These are phyloP conservation scores for Sprattus sprattus DNA, from an alignment of 2,113 vertebrate species.

Conservation along the genomic window DNA sequence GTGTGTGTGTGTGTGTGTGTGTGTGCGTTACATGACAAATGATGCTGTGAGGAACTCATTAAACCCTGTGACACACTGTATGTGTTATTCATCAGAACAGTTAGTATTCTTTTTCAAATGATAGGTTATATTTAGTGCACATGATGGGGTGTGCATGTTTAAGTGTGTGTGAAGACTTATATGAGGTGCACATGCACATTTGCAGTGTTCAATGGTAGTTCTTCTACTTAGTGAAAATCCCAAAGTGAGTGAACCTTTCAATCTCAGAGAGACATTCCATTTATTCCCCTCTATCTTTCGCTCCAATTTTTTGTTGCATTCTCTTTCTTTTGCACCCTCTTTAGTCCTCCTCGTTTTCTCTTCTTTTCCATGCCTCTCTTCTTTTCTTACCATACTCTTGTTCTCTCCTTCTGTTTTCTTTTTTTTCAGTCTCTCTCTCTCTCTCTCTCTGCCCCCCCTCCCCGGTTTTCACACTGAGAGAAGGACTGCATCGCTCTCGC, in stretches of 20 bases:
- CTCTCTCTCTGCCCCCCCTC: slow-evolving; percentile 38
- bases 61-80: neutral
- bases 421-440: slow-evolving; percentile 32
- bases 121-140: neutral
- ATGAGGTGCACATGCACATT: neutral
- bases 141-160: too few species aligned
- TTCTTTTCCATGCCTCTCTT: slow-evolving; percentile 32
- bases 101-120: neutral
- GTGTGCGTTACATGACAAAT: neutral
- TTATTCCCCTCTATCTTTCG: neutral
- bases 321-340: neutral
- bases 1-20: neutral
- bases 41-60: slow-evolving; percentile 4
- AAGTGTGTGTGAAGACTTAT: neutral
- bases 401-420: slow-evolving; percentile 36
- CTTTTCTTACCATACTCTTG: slow-evolving; percentile 54
- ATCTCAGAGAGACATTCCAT: neutral
- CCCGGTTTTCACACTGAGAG: slow-evolving; percentile 57
- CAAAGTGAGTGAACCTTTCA: neutral
- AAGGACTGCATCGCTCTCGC: slow-evolving; percentile 67
- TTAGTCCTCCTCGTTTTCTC: slow-evolving; percentile 36
- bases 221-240: neutral
- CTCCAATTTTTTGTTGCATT: neutral
- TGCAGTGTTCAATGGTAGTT: neutral
- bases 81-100: neutral